Evolutionary conservation across 2,797 vertebrate genomes (phyloP).

Genomic region (Serranus cabrilla): DNA sequence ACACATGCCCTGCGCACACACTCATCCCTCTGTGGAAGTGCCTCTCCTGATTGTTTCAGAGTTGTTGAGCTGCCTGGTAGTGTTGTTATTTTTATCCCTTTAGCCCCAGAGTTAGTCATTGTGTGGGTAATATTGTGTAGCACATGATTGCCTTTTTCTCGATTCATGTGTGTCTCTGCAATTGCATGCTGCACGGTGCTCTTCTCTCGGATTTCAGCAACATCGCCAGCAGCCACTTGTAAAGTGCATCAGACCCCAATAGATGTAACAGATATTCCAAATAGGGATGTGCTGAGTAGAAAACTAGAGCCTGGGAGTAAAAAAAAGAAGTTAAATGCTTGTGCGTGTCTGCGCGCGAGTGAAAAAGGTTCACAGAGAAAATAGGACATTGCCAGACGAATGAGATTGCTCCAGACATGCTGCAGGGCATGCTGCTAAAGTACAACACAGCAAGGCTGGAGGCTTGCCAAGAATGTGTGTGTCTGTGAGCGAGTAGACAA

Average conservation of each 20-base stretch:
- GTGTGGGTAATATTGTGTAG: slow-evolving; percentile 25
- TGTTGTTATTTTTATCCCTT: slow-evolving; percentile 47
- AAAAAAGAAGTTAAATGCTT: slow-evolving; percentile 12
- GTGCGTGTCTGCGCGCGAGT: slow-evolving; percentile 12
- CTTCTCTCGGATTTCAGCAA: background rate
- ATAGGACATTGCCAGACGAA: slow-evolving; percentile 49
- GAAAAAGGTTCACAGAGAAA: slow-evolving; percentile 50
- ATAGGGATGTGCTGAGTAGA: slow-evolving; percentile 16
- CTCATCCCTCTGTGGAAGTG: slow-evolving; percentile 20
- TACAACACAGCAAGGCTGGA: slow-evolving; percentile 63
- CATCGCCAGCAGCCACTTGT: slow-evolving; percentile 17
- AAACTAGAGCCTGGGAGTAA: slow-evolving; percentile 3
- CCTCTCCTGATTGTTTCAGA: slow-evolving; percentile 42
- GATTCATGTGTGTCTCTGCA: slow-evolving; percentile 2
- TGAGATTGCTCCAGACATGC: slow-evolving; percentile 66
- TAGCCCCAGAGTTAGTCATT: slow-evolving; percentile 12
- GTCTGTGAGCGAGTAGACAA: slow-evolving; percentile 38
- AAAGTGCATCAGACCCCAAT: slow-evolving; percentile 16
- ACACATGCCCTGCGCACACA: slow-evolving; percentile 6
- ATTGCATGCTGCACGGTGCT: background rate
- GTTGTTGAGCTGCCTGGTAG: slow-evolving; percentile 37
- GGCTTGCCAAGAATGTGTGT: slow-evolving; percentile 57
- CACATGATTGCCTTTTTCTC: slow-evolving; percentile 26
- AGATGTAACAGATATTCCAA: slow-evolving; percentile 4
- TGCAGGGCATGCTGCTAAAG: slow-evolving; percentile 59